These are phyloP conservation scores for Heliconius ethilla DNA, from an alignment of 2,888 invertebrate species.

Conservation along the genomic window DNA sequence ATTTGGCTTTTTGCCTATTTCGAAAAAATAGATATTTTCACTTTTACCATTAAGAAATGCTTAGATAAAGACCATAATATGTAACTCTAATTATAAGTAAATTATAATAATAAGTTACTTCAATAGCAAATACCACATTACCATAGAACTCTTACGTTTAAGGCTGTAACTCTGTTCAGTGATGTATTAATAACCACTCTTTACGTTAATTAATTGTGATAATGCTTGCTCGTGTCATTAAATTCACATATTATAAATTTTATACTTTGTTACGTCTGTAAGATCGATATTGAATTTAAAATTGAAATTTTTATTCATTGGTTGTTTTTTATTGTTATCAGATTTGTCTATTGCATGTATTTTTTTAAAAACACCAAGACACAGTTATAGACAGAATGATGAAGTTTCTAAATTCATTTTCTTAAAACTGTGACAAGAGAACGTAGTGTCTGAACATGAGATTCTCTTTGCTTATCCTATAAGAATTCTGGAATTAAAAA, in stretches of 20 bases:
- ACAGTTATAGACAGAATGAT: too few species aligned
- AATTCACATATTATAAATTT: neutral
- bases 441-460: too few species aligned
- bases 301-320: too few species aligned
- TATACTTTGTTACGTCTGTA: neutral
- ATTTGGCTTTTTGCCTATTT: neutral
- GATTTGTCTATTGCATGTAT: too few species aligned
- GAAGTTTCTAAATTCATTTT: too few species aligned
- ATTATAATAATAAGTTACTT: neutral
- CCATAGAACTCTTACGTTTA: neutral
- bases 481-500: neutral
- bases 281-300: neutral
- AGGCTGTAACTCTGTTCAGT: too few species aligned
- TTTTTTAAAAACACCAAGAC: too few species aligned
- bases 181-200: neutral
- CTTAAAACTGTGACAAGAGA: too few species aligned
- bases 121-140: neutral
- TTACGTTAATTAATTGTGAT: neutral
- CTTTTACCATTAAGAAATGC: neutral
- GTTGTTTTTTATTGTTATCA: too few species aligned
- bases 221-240: conserved; percentile 7
- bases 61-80: neutral
- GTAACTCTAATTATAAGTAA: neutral
- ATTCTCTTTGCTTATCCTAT: too few species aligned
- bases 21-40: neutral